Base-by-base conservation (phyloP, 2,797 vertebrate species). In the Phoeniculus purpureus region DNA sequence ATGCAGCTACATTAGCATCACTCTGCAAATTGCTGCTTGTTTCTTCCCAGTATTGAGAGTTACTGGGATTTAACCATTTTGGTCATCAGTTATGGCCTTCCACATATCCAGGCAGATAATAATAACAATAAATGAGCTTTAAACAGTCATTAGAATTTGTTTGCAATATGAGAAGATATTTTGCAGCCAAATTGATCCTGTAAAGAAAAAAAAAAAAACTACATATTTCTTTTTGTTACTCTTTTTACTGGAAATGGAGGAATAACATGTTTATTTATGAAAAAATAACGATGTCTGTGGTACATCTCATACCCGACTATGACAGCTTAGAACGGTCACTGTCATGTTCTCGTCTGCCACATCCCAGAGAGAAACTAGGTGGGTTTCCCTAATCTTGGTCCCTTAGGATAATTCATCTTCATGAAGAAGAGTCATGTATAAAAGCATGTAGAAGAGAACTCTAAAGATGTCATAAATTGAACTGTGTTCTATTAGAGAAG, bases 61-160 rank as follows among this genome's bases (percentile, higher is more conserved):
- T 65, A 32, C 5, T 50, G 52, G 29, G 43, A 29, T 75, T 85
- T 54, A 78, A n/a, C 9, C 61, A 17, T 4, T 56, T 54, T 51
- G 7, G 19, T 8, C 26, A 62, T 74, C 43, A 61, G 4, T 74
- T 67, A 27, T 0, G 0, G 34, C 26, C 17, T 47, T 66, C 13
- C 71, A 4, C 2, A 6, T 60, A 64, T 31, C 50, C 40, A 74
- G 8, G 0, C 20, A 74, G 58, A 4, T 78, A 17, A 50, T 34
- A 71, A n/a, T n/a, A n/a, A n/a, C n/a, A n/a, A n/a, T 23, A 82
- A 70, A 60, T 23, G 27, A 0, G 0, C 37, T 29, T 29, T 34
- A 61, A 70, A 61, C 31, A 7, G 7, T 82, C 1, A 0, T 9
- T 50, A 70, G 74, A 31, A 59, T 5, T 26, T 12, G 23, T 34